A percentile compares a stretch with the other conserved stretches of the same genome.
phyloP scores from a whole-genome alignment of 2,888 invertebrate genomes.

The Uropetala carovei region DNA sequence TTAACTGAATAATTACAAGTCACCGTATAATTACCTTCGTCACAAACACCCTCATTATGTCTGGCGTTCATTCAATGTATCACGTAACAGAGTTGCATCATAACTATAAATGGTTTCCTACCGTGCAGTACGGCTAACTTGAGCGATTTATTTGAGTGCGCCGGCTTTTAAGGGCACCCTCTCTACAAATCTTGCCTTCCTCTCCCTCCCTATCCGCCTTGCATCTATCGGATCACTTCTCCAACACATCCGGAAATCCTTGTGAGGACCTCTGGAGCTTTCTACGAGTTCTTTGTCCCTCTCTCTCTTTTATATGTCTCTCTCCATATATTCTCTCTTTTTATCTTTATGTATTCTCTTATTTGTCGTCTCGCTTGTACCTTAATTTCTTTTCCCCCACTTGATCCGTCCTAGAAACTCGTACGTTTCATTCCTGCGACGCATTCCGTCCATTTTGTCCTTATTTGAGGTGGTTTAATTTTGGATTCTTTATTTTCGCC shows the following conservation, averaged over 20 bases:
- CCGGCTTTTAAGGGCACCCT: no score
- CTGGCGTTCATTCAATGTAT: background rate
- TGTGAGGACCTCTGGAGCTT: background rate
- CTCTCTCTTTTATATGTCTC: background rate
- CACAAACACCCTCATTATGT: no score
- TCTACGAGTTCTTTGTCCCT: background rate
- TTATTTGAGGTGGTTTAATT: no score
- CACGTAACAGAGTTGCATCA: background rate
- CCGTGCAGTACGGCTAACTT: background rate
- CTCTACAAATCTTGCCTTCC: no score
- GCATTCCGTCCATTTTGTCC: no score
- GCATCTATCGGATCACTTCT: no score
- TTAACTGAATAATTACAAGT: no score
- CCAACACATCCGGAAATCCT: background rate
- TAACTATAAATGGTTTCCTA: background rate
- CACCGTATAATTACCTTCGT: no score
- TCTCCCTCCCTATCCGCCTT: no score
- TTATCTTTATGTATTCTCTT: background rate
- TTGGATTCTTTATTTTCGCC: no score
- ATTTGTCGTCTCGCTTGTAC: background rate
- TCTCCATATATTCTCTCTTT: background rate
- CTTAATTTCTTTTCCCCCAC: background rate
- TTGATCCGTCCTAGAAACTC: background rate
- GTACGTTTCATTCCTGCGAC: background rate
- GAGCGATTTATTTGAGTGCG: no score